Base-by-base conservation (phyloP, 2,113 vertebrate species). In the Embiotoca jacksoni region DNA sequence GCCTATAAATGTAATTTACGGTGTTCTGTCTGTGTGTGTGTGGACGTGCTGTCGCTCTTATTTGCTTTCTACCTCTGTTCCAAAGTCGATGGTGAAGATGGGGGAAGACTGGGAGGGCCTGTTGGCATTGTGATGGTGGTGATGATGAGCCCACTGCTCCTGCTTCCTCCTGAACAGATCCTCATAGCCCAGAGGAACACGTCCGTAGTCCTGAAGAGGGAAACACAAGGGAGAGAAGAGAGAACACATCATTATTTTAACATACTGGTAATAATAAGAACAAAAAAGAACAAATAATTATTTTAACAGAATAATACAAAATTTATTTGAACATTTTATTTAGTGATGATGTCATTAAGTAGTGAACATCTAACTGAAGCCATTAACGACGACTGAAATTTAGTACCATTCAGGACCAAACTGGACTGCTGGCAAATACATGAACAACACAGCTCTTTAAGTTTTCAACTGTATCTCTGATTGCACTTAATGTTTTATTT, bases 71-170 rank as follows among this genome's bases (percentile, higher is more conserved):
- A 99, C 97, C 95, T 99, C 97, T 33, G 95, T 84, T 81, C 95
- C 94, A 83, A 98, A 97, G 89, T 99, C 96, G 9, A 97, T 94
- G 66, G 95, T 95, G 92, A 98, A 98, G 70, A 97, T 96, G 76
- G 97, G 96, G 84, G 97, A 97, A 81, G 97, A 96, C 67, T 96
- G 96, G 41, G 97, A 95, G 80, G 95, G 96, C 94, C 80, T 95
- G 94, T 41, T 94, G 76, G 94, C 90, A 85, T 66, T 87, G 82
- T 92, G 88, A 70, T 94, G 93, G 82, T 94, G 94, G 78, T 97
- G 96, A 82, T 96, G 96, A 63, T 96, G 96, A 1, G 95, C 93
- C 97, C 97, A 98, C 72, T 98, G 98, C 55, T 98, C 98, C 2
- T 96, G 95, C 83, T 98, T 98, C 91, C 96, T 95, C 84, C 96